Evolutionary conservation across 2,797 vertebrate genomes (phyloP).

Genomic region (Chromis chromis): DNA sequence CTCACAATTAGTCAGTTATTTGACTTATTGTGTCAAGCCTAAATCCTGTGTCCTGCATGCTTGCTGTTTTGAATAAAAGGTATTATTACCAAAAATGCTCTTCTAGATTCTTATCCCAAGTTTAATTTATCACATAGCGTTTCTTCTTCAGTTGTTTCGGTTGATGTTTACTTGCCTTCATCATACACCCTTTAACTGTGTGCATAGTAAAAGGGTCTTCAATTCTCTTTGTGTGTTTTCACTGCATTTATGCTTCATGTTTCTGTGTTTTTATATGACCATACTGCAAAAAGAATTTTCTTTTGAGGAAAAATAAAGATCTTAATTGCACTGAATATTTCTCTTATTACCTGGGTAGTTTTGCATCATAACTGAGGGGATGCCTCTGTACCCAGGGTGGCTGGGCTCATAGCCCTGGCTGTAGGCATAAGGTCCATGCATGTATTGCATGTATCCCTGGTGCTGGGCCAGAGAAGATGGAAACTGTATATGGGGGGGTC

Average conservation of each 20-base stretch:
- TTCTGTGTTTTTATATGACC: not conserved
- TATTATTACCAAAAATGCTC: too few relatives aligned
- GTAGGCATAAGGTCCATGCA: constrained; percentile 94
- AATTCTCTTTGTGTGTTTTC: too few relatives aligned
- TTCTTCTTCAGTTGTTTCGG: too few relatives aligned
- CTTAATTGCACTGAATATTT: not conserved
- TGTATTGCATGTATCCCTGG: constrained; percentile 96
- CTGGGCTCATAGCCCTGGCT: constrained; percentile 92
- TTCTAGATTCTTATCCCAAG: too few relatives aligned
- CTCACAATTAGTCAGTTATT: not conserved
- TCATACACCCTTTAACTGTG: too few relatives aligned
- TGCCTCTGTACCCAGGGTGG: constrained; percentile 93
- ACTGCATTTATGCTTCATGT: too few relatives aligned
- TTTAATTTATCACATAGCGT: too few relatives aligned
- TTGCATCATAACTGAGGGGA: constrained; percentile 98
- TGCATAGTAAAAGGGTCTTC: too few relatives aligned
- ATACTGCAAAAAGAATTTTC: too few relatives aligned
- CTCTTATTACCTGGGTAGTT: constrained; percentile 91
- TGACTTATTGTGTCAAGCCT: not conserved
- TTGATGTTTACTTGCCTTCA: too few relatives aligned
- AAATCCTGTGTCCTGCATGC: not conserved
- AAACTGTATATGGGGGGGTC: constrained; percentile 91
- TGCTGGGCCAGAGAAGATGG: constrained; percentile 92
- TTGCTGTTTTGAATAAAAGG: too few relatives aligned
- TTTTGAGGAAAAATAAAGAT: not conserved